Base-by-base conservation (phyloP, 53 echinoderm and acorn worm species). In the Luidia sarsii region DNA sequence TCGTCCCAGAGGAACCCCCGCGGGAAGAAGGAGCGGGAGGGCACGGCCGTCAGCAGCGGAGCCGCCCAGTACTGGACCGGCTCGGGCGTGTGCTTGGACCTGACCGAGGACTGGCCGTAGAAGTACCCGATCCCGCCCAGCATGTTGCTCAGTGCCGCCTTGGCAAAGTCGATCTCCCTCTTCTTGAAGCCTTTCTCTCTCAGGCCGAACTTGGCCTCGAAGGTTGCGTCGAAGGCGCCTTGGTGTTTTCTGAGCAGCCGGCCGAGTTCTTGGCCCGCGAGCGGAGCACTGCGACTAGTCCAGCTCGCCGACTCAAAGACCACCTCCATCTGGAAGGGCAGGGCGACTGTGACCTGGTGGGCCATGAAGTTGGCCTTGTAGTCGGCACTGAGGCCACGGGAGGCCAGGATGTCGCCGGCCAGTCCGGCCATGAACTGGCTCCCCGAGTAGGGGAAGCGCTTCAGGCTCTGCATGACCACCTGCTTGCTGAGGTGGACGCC, bases 61-160 rank as follows among this genome's bases (percentile, higher is more conserved):
- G 93, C 86, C 48, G 80, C 72, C 93, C 93, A 97, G 65, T 97
- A 93, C 5, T 48, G 65, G 7, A 97, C 91, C 16, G 97, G 93
- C 31, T 97, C 89, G 3, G 85, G 37, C 80, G 79, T 87, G 71
- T 93, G 75, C 34, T 49, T 64, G 0, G 97, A 97, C 48, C 63
- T 66, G 13, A 97, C 97, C 33, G 75, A 25, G 3, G 93, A 94
- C 25, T 88, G 64, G 1, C 97, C 97, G 53, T 97, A 91, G 67
- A 97, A 97, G 70, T 97, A 97, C 14, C 97, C 97, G 24, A 97
- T 89, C 35, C 97, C 97, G 31, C 97, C 97, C 13, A 97, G 57
- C 87, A 97, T 79, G 55, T 97, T 97, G 50, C 97, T 97, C 15
- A 94, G 50, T 9, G 63, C 83, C 1, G 89, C 89, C 57, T 83